These are phyloP conservation scores for Clamator glandarius DNA, from an alignment of 2,797 vertebrate species.

Conservation along the genomic window DNA sequence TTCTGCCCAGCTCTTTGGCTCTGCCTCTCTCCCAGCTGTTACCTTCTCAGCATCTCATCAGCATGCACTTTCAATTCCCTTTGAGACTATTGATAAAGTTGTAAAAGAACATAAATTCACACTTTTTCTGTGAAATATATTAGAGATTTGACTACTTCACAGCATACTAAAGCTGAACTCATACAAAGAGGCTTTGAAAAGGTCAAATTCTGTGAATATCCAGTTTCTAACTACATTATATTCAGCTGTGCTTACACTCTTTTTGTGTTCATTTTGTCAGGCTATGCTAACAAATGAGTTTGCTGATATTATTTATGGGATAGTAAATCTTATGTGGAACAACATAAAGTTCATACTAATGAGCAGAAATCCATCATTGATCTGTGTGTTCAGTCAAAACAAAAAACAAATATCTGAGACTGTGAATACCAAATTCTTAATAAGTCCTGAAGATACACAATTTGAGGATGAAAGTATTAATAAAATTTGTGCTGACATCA, in stretches of 20 bases:
- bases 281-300: conserved; percentile 60
- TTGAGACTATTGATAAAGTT: conserved; percentile 12
- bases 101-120: conserved; percentile 29
- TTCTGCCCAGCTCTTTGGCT: conserved; percentile 47
- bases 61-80: conserved; percentile 8
- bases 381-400: conserved; percentile 61
- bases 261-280: conserved; percentile 51
- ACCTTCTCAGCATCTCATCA: conserved; percentile 23
- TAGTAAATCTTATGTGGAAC: conserved; percentile 60
- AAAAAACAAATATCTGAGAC: conserved; percentile 53
- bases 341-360: conserved; percentile 68
- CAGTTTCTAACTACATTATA: conserved; percentile 17
- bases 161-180: background rate
- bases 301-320: conserved; percentile 65
- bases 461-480: conserved; percentile 53
- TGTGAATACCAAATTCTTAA: conserved; percentile 35
- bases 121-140: background rate
- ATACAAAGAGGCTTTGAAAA: conserved; percentile 13
- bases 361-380: conserved; percentile 68
- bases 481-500: conserved; percentile 19
- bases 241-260: conserved; percentile 14
- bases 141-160: background rate
- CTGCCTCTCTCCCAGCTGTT: conserved; percentile 34
- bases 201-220: conserved; percentile 17
- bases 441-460: conserved; percentile 15